A percentile compares a stretch with the other conserved stretches of the same genome.
phyloP scores from a whole-genome alignment of 2,797 vertebrate species.

The Chaenodraco wilsoni region DNA sequence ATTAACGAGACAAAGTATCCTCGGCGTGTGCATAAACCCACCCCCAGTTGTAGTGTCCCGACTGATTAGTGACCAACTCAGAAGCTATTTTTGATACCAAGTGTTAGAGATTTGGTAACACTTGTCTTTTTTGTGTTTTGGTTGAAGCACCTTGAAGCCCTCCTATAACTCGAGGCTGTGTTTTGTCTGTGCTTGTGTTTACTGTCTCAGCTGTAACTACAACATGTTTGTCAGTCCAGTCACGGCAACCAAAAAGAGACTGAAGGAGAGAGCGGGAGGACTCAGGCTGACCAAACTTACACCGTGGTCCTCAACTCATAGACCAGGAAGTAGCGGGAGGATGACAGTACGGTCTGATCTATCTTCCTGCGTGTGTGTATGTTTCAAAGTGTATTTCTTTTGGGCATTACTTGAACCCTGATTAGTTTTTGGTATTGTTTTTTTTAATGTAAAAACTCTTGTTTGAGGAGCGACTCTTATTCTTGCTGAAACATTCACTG shows the following conservation, averaged over 20 bases:
- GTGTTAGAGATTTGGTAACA: slow-evolving; percentile 85
- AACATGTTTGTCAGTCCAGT: slow-evolving; percentile 83
- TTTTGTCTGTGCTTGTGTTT: slow-evolving; percentile 69
- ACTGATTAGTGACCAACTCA: slow-evolving; percentile 90
- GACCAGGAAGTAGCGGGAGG: slow-evolving; percentile 73
- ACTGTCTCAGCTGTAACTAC: slow-evolving; percentile 87
- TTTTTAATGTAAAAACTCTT: slow-evolving; percentile 75
- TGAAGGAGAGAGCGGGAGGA: slow-evolving; percentile 66
- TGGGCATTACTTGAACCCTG: slow-evolving; percentile 88
- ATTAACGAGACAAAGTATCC: slow-evolving; percentile 79
- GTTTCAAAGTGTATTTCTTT: slow-evolving; percentile 75
- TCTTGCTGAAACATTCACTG: slow-evolving; percentile 92
- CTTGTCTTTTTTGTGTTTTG: slow-evolving; percentile 64
- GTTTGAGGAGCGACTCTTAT: slow-evolving; percentile 88
- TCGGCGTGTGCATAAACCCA: slow-evolving; percentile 84
- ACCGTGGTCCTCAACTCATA: slow-evolving; percentile 66
- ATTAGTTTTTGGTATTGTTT: slow-evolving; percentile 79
- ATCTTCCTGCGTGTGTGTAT: slow-evolving; percentile 54
- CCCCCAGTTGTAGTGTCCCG: slow-evolving; percentile 75
- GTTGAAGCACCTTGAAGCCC: slow-evolving; percentile 72
- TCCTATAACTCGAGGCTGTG: slow-evolving; percentile 59
- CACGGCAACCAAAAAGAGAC: slow-evolving; percentile 85
- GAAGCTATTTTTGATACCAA: slow-evolving; percentile 97
- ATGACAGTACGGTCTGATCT: slow-evolving; percentile 67
- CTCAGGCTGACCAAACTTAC: slow-evolving; percentile 77